Evolutionary conservation across 2,888 invertebrate species (phyloP).

Genomic region (Hymenopus coronatus): DNA sequence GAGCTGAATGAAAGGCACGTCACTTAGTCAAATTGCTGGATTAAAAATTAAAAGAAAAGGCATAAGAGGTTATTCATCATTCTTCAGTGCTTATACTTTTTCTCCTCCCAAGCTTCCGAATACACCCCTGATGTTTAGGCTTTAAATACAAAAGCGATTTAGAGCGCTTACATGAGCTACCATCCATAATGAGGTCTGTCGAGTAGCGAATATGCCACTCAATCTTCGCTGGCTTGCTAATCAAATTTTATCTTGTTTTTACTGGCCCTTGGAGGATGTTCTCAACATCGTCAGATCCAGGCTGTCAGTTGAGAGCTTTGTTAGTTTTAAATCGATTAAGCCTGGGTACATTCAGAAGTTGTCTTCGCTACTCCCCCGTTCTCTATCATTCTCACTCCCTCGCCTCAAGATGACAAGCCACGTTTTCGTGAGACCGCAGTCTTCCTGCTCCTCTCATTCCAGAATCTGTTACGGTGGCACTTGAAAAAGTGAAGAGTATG

Average conservation of each 20-base stretch:
- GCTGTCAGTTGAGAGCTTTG: constrained; percentile 6
- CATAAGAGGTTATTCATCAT: not conserved
- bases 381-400: not conserved
- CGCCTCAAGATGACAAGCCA: constrained; percentile 5
- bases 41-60: not conserved
- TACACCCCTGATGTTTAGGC: not conserved
- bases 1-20: not conserved
- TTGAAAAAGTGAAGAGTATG: not conserved
- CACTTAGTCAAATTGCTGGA: not conserved
- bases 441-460: not conserved
- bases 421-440: not conserved
- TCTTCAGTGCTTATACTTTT: not conserved
- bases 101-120: not conserved
- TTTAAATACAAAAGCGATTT: not conserved
- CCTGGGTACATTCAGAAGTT: not conserved
- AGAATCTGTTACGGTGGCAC: not conserved
- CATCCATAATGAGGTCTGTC: not conserved
- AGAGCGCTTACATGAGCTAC: not conserved
- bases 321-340: constrained; percentile 18
- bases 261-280: not conserved
- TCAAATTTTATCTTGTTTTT: constrained; percentile 16
- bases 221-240: constrained; percentile 10
- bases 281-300: not conserved
- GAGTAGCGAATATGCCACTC: constrained; percentile 5
- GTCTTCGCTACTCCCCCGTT: not conserved